Conservation (phyloP, 2,797 vertebrate species). For the Podargus strigoides region DNA sequence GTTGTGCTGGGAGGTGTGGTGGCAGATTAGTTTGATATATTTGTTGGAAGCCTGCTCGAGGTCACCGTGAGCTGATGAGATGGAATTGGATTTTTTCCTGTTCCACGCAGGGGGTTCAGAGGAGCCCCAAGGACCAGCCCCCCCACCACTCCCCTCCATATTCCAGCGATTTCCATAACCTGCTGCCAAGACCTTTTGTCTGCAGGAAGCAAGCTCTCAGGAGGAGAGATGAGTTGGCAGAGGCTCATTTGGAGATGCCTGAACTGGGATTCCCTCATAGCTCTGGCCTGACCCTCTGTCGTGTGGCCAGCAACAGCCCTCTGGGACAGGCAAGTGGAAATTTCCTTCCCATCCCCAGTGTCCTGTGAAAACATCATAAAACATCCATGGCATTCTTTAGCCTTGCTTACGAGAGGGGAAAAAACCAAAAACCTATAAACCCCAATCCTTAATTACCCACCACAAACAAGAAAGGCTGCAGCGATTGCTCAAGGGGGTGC, state of each 20-base stretch:
- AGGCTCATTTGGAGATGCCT: neutral
- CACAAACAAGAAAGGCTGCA: neutral
- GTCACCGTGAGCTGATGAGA: rapidly evolving
- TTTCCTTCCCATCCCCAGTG: slow-evolving; percentile 49
- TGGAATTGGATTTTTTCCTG: rapidly evolving
- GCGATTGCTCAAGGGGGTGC: slow-evolving; percentile 16
- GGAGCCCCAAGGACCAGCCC: neutral
- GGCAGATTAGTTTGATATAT: rapidly evolving
- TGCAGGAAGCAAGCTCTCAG: rapidly evolving
- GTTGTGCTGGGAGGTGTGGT: rapidly evolving
- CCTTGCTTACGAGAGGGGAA: neutral
- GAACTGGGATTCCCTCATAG: neutral
- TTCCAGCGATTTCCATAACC: rapidly evolving
- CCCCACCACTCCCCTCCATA: neutral
- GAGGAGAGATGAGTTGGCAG: no score
- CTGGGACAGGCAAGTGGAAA: slow-evolving; percentile 52
- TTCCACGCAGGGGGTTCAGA: neutral
- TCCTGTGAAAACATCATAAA: slow-evolving; percentile 65
- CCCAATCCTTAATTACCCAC: neutral
- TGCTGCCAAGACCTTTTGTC: neutral
- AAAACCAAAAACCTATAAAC: neutral
- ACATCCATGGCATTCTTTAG: neutral
- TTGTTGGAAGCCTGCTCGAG: neutral
- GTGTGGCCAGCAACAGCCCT: neutral
- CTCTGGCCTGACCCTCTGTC: neutral